Evolutionary conservation across 2,797 vertebrate genomes (phyloP), one percentile per base, ranked within the genome.

Genomic region (Spheniscus humboldti): DNA sequence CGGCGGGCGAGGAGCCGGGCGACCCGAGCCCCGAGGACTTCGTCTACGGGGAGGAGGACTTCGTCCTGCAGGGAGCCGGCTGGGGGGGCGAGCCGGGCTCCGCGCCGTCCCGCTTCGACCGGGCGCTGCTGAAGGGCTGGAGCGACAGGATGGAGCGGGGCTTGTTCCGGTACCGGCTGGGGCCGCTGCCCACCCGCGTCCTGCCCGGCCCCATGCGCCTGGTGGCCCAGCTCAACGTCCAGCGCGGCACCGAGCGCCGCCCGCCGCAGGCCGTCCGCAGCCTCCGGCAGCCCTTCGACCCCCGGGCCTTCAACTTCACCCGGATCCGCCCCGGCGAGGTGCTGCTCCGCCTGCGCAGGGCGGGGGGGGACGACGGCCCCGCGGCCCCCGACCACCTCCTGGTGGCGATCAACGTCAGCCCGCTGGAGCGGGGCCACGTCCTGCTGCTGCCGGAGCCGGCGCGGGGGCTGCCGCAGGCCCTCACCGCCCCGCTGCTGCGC

Each of bases 341-440:
- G 27, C 96, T 99, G 35, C 98, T 99, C 92, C 97, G 98, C 37
- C 96, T 99, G 81, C 69, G 48, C 71, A 71, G 85, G 69, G 30
- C 53, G 3, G 63, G 11, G 5, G 18, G 43, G 37, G 31, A 16
- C 67, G 31, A 16, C 67, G 62, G 53, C 20, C 5, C 25, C 18
- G 43, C 71, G 47, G 63, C 56, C 27, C 22, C 80, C 2, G 96
- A 96, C 14, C 97, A 83, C 35, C 97, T 98, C 82, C 92, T 99
- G 8, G 98, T 99, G 59, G 86, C 99, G 50, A 98, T 99, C 86
- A 99, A 99, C 37, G 98, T 98, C 73, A 99, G 99, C 94, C 99
- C 99, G 13, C 79, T 99, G 91, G 99, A 98, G 94, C 98, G 98
- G 74, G 99, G 99, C 13, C 99, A 99, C 57, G 98, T 99, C 92